Percentiles rank a stretch among this genome's conserved stretches.
These are phyloP conservation scores for Macrophya annulata DNA, from an alignment of 2,888 invertebrate genomes.

Conservation along the genomic window DNA sequence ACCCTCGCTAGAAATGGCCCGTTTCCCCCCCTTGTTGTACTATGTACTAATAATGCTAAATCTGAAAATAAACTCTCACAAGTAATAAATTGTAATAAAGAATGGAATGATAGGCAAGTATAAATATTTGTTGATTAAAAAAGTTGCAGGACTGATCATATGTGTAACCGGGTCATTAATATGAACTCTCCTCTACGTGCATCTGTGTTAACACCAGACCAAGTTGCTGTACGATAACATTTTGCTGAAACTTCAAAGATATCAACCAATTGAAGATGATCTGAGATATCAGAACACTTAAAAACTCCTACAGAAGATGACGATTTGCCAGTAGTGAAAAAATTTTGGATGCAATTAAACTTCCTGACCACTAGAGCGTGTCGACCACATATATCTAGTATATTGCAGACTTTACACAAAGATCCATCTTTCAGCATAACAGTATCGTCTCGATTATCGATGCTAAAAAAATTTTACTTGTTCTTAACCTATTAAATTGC, in stretches of 20 bases:
- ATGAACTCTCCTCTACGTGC: constrained; percentile 1
- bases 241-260: background rate
- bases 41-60: no score
- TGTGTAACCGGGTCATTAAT: background rate
- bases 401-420: background rate
- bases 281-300: background rate
- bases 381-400: background rate
- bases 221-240: background rate
- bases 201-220: background rate
- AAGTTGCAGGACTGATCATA: no score
- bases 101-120: no score
- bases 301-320: constrained; percentile 20
- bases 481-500: background rate
- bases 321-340: background rate
- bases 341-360: background rate
- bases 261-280: background rate
- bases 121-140: no score
- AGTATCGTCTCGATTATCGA: background rate
- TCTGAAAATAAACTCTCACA: no score
- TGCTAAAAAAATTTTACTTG: background rate
- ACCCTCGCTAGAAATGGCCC: no score
- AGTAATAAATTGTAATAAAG: no score
- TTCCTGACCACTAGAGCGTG: background rate
- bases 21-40: no score
- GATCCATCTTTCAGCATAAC: background rate